Evolutionary conservation across 2,113 vertebrate genomes (phyloP), one percentile per base, ranked within the genome.

Genomic region (Hippoglossus stenolepis): DNA sequence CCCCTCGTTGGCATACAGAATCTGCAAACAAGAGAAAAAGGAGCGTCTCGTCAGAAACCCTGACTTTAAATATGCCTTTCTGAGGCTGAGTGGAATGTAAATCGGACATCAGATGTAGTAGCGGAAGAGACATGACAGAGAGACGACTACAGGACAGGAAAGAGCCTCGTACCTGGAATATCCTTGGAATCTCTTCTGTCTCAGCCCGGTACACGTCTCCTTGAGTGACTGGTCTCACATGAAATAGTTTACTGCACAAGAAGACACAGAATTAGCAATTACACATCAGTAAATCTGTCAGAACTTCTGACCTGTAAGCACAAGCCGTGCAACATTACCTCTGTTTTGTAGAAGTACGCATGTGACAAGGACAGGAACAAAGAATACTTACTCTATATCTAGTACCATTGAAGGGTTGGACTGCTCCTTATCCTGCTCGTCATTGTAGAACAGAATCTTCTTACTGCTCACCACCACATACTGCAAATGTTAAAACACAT

Each of bases 381-480:
- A 11, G 60, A 38, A n/a, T 73, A 97, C 98, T 96, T 93, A 99
- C 98, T 99, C 98, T 85, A 99, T 99, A 90, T 99, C 98, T 75
- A 99, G 95, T 93, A 99, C 98, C 98, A 99, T 98, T 9, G 96
- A 99, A 26, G 98, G 98, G 91, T 95, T 99, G 67, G 97, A 99
- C 83, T 97, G 97, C 71, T 99, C 98, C 88, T 98, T 99, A 91
- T 99, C 96, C 91, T 96, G 96, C 90, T 99, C 98, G 59, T 99
- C 97, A 3, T 99, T 99, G 93, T 99, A 99, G 91, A 99, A 99
- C 68, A 99, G 89, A 83, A 99, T 99, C 94, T 99, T 99, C 94
- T 97, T 99, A 92, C 98, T 99, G 95, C 98, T 99, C 77, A 99
- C 97, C 70, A 99, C 98, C 91, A 99, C 98, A 88, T 99, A 99